Percentiles rank a stretch among this genome's conserved stretches.
Conservation (phyloP, 2,797 vertebrate genomes). For the Xenopus petersii region DNA sequence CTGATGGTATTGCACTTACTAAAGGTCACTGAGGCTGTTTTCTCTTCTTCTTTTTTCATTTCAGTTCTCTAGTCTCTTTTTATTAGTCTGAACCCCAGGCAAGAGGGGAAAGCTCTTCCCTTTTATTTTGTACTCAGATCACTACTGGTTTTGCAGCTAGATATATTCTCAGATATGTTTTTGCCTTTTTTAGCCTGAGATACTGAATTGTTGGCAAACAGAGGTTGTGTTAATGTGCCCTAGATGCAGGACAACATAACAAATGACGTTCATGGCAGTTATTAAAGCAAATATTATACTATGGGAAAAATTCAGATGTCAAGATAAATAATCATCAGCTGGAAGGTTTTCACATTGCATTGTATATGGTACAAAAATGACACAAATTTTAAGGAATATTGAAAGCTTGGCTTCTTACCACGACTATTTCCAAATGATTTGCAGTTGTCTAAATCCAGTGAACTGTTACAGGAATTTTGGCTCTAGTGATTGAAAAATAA, state of each 20-base stretch:
- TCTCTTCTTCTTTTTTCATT: constrained; percentile 45
- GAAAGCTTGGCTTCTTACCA: constrained; percentile 35
- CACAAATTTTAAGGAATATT: constrained; percentile 55
- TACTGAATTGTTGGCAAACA: constrained; percentile 46
- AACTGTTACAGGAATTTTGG: neutral
- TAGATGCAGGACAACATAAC: constrained; percentile 53
- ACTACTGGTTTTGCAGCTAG: constrained; percentile 29
- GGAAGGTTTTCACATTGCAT: constrained; percentile 59
- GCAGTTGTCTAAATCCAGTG: neutral
- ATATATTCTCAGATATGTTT: constrained; percentile 32
- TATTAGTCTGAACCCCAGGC: constrained; percentile 51
- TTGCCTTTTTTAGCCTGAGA: constrained; percentile 6
- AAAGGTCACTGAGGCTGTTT: constrained; percentile 46
- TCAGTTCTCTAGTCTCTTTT: constrained; percentile 50
- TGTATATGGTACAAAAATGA: constrained; percentile 53
- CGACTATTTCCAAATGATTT: constrained; percentile 12
- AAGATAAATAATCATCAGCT: constrained; percentile 55
- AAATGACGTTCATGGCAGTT: constrained; percentile 52
- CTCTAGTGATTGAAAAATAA: neutral
- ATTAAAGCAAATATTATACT: constrained; percentile 56
- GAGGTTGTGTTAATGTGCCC: constrained; percentile 52
- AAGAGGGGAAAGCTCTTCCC: constrained; percentile 8
- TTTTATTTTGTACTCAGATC: constrained; percentile 4
- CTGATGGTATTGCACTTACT: constrained; percentile 13
- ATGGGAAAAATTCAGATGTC: constrained; percentile 59